Percentiles rank a stretch among this genome's conserved stretches.
phyloP scores from a whole-genome alignment of 2,888 invertebrate genomes.

The Epsilonema sp. region DNA sequence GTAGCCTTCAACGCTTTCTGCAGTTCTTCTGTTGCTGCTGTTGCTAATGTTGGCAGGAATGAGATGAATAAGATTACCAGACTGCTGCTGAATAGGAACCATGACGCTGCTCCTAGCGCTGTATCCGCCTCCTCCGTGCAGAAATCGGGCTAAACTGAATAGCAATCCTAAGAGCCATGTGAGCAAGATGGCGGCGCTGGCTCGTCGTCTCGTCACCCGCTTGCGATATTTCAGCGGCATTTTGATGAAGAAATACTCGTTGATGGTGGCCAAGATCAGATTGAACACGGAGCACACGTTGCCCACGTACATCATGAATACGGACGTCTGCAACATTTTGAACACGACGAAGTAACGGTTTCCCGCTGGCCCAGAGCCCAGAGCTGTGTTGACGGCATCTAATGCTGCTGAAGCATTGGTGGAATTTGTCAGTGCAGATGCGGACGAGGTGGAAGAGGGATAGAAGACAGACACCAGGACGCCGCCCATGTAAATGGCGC shows the following conservation, averaged over 20 bases:
- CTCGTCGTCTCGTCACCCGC: background rate
- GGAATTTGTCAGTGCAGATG: too few species aligned
- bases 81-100: too few species aligned
- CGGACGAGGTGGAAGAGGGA: background rate
- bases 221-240: conserved; percentile 7
- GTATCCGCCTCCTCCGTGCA: too few species aligned
- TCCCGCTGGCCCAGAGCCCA: background rate
- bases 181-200: conserved; percentile 2
- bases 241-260: conserved; percentile 8
- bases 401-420: too few species aligned
- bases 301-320: conserved; percentile 8
- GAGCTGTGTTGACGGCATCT: too few species aligned
- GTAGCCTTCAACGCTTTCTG: too few species aligned
- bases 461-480: background rate
- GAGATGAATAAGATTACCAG: too few species aligned
- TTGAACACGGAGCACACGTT: conserved; percentile 10
- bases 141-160: too few species aligned
- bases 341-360: background rate
- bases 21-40: too few species aligned
- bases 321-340: conserved; percentile 7
- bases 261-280: conserved; percentile 8
- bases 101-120: too few species aligned
- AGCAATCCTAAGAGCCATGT: conserved; percentile 8
- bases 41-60: too few species aligned
- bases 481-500: conserved; percentile 9